A percentile compares a stretch with the other conserved stretches of the same genome.
phyloP scores from a whole-genome alignment of 2,888 invertebrate genomes.

The Creontiades dilutus region DNA sequence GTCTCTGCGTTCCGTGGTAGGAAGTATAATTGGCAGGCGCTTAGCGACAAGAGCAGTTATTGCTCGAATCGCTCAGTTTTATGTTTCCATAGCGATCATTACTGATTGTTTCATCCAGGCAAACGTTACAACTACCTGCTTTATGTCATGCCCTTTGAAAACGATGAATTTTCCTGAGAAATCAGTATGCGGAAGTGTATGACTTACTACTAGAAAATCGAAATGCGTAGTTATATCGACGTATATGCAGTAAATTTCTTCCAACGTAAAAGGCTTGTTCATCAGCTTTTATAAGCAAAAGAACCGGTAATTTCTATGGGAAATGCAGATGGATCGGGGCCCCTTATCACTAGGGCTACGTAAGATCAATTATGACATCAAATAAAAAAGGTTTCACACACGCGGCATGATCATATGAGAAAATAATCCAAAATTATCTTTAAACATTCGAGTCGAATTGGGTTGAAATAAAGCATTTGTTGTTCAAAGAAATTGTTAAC shows the following conservation, averaged over 20 bases:
- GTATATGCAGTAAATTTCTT: neutral
- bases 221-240: neutral
- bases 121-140: neutral
- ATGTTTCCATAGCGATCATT: neutral
- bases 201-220: neutral
- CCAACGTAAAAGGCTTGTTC: neutral
- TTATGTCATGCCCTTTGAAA: neutral
- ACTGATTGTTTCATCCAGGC: neutral
- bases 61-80: neutral
- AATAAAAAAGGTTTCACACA: too few species aligned
- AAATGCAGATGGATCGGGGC: too few species aligned
- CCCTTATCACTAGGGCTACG: too few species aligned
- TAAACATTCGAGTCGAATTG: too few species aligned
- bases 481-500: too few species aligned
- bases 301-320: too few species aligned
- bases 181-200: neutral
- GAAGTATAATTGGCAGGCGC: neutral
- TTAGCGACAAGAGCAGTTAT: neutral
- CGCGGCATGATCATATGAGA: too few species aligned
- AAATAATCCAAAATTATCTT: too few species aligned
- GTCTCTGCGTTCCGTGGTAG: neutral
- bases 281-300: too few species aligned
- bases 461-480: too few species aligned
- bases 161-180: neutral
- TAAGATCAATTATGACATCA: too few species aligned